phyloP scores from a whole-genome alignment of 2,113 vertebrate species.

The Anoura caudifer region DNA sequence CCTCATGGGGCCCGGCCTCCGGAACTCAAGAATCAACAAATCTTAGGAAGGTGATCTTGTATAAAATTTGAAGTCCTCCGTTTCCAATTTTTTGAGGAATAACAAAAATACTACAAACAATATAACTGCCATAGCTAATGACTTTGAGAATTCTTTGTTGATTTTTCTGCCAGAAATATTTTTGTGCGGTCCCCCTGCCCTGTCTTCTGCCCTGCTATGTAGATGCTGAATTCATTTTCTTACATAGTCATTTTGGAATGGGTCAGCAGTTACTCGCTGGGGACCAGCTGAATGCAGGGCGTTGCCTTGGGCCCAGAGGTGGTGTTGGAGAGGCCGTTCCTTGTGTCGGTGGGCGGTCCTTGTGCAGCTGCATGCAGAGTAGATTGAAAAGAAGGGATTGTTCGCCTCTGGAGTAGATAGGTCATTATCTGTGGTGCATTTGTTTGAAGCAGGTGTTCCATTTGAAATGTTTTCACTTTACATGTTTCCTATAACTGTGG shows the following conservation, averaged over 20 bases:
- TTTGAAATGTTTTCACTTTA: conserved; percentile 70
- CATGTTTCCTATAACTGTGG: conserved; percentile 58
- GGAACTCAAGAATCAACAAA: background rate
- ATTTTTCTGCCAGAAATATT: conserved; percentile 32
- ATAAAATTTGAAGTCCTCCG: background rate
- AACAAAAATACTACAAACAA: background rate
- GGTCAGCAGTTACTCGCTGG: background rate
- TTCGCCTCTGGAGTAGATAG: conserved; percentile 54
- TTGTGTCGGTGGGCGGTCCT: background rate
- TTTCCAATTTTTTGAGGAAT: background rate
- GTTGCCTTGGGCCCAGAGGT: background rate
- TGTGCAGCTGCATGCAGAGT: background rate
- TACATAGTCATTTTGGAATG: background rate
- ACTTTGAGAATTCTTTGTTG: conserved; percentile 24
- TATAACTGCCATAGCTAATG: background rate
- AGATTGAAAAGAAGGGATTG: conserved; percentile 52
- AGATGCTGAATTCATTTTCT: conserved; percentile 27
- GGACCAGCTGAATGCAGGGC: background rate
- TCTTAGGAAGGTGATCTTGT: background rate
- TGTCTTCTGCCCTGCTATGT: background rate
- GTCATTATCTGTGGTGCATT: conserved; percentile 80
- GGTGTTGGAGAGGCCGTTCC: background rate
- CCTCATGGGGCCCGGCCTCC: background rate
- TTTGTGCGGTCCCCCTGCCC: background rate
- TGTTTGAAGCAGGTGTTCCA: conserved; percentile 77